phyloP scores from a whole-genome alignment of 1,140 invertebrate species.

The Macrosteles quadrilineatus region DNA sequence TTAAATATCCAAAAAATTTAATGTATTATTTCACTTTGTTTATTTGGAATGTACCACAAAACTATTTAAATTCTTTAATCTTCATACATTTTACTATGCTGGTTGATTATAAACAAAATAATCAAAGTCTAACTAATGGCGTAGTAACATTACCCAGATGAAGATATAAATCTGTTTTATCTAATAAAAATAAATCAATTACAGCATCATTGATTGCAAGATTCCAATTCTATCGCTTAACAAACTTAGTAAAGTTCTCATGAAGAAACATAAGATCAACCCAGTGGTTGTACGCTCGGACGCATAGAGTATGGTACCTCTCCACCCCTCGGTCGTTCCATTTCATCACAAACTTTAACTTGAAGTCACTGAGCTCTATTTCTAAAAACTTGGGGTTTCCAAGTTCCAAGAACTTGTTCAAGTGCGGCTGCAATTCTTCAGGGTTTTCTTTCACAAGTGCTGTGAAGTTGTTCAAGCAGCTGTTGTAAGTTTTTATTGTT shows the following conservation, averaged over 20 bases:
- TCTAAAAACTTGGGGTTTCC: constrained; percentile 2
- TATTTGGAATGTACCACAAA: too few species aligned
- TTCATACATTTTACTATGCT: too few species aligned
- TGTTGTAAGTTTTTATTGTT: background rate
- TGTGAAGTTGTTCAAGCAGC: background rate
- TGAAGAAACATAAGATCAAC: background rate
- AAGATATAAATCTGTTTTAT: too few species aligned
- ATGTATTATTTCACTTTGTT: too few species aligned
- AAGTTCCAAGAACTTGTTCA: background rate
- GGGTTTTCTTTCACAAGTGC: background rate
- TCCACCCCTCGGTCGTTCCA: background rate
- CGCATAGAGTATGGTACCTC: background rate
- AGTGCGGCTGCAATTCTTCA: background rate
- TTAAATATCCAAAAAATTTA: too few species aligned
- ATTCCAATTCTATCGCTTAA: too few species aligned
- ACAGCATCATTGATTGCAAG: too few species aligned
- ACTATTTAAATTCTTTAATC: too few species aligned
- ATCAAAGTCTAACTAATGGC: too few species aligned
- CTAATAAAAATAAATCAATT: too few species aligned
- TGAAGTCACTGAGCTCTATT: background rate
- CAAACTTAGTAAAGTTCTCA: background rate
- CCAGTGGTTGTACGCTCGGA: background rate
- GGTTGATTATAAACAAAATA: too few species aligned
- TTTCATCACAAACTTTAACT: background rate
- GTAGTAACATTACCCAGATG: too few species aligned